These are phyloP conservation scores for Pedetes capensis DNA, from an alignment of 2,113 vertebrate species.

Conservation along the genomic window DNA sequence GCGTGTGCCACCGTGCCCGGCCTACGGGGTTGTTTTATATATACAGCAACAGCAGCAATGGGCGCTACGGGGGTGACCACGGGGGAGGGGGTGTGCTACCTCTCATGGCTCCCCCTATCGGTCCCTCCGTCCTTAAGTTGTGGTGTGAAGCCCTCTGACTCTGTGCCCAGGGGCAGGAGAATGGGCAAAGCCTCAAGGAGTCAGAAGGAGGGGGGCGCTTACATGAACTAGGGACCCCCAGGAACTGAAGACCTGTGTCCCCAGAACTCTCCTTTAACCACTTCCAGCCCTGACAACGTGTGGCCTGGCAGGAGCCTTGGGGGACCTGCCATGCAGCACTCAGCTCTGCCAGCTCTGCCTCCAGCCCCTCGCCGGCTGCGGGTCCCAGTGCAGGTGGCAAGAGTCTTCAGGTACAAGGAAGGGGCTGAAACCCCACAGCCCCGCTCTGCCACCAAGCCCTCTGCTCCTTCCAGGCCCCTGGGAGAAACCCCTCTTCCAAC, in stretches of 20 bases:
- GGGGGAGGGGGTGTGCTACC: accelerated
- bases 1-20: too few relatives aligned
- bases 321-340: accelerated
- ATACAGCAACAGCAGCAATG: neutral
- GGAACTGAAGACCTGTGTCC: too few relatives aligned
- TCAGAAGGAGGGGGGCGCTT: accelerated
- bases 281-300: neutral
- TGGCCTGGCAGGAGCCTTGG: neutral
- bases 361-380: neutral
- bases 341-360: accelerated
- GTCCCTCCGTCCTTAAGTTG: accelerated
- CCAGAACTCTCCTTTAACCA: accelerated
- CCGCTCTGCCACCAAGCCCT: neutral
- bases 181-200: neutral
- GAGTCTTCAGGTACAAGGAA: neutral
- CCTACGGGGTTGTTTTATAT: too few relatives aligned
- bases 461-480: neutral
- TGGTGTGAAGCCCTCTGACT: neutral
- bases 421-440: neutral
- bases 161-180: neutral
- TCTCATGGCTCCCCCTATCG: neutral
- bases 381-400: accelerated
- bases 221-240: neutral
- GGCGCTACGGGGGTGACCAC: accelerated
- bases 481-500: neutral